phyloP scores from a whole-genome alignment of 2,113 vertebrate genomes.

The Pteruthius melanotis region DNA sequence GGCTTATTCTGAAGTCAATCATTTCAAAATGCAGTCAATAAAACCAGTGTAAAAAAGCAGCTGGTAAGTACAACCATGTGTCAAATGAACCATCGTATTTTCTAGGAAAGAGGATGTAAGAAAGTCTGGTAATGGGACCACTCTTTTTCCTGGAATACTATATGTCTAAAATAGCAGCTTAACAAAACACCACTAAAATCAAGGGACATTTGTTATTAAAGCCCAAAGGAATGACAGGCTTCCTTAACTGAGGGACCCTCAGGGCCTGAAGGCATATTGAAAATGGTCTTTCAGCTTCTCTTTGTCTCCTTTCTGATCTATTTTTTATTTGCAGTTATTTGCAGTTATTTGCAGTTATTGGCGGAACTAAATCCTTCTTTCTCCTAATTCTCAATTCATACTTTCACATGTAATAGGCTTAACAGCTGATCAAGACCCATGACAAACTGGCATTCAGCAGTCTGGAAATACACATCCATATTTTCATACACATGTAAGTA shows the following conservation, averaged over 20 bases:
- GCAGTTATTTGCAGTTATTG: neutral
- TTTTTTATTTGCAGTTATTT: neutral
- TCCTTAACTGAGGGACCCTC: neutral
- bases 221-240: neutral
- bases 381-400: neutral
- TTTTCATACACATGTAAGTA: neutral
- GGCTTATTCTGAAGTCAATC: neutral
- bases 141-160: slow-evolving; percentile 30
- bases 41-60: neutral
- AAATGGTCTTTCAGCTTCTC: neutral
- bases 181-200: neutral
- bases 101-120: neutral
- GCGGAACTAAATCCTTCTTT: neutral
- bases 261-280: neutral
- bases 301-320: neutral
- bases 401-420: neutral
- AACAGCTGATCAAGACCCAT: neutral
- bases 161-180: neutral
- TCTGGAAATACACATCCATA: neutral
- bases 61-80: slow-evolving; percentile 12
- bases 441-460: neutral
- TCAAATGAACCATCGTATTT: neutral
- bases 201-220: neutral
- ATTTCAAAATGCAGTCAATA: slow-evolving; percentile 16
- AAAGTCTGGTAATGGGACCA: neutral